Conservation (phyloP, 2,888 invertebrate genomes). For the Chymomyza caudatula region DNA sequence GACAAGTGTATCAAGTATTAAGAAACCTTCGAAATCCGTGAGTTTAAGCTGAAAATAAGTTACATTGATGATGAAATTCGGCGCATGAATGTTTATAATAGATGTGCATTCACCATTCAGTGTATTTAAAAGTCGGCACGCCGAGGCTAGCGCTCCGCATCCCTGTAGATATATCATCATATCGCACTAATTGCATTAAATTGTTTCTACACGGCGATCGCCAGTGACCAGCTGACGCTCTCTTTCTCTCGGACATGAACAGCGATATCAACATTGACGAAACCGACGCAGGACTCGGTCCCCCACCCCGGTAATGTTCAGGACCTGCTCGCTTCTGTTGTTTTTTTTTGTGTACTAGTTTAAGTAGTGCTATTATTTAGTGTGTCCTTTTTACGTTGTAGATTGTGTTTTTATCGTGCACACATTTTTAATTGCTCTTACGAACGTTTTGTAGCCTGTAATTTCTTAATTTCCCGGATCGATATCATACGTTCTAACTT, state of each 20-base stretch:
- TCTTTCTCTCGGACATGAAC: neutral
- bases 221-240: constrained; percentile 55
- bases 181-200: constrained; percentile 70
- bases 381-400: neutral
- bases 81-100: too few species aligned
- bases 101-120: neutral
- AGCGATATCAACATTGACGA: constrained; percentile 9
- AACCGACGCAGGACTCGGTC: neutral
- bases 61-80: too few species aligned
- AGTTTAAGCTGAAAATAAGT: too few species aligned
- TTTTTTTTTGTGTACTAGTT: constrained; percentile 42
- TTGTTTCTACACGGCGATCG: constrained; percentile 56
- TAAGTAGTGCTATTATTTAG: constrained; percentile 24
- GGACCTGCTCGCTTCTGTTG: constrained; percentile 12
- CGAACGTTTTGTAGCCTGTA: constrained; percentile 30
- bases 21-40: too few species aligned
- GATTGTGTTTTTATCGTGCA: constrained; percentile 33
- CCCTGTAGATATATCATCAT: constrained; percentile 24
- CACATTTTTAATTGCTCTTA: constrained; percentile 48
- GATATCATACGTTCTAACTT: neutral
- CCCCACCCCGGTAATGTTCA: constrained; percentile 1
- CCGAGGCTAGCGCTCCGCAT: neutral
- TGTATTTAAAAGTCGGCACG: neutral
- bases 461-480: constrained; percentile 50
- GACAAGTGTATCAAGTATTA: too few species aligned